Evolutionary conservation across 1,140 invertebrate genomes (phyloP).

Genomic region (Monomorium pharaonis): DNA sequence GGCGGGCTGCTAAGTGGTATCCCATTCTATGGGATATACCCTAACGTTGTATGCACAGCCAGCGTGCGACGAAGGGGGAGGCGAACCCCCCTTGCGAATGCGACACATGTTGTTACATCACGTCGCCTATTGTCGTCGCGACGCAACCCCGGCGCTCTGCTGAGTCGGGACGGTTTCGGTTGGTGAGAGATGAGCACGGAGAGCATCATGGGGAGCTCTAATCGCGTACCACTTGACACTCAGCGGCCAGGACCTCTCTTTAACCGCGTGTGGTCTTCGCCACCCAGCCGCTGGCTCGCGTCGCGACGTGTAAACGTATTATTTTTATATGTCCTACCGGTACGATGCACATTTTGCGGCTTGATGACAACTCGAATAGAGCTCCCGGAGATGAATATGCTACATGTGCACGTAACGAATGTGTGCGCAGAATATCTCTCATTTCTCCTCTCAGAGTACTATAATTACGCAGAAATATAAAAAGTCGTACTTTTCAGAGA

Average conservation of each 20-base stretch:
- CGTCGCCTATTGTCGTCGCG: constrained; percentile 71
- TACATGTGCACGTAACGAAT: not conserved
- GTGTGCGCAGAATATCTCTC: not conserved
- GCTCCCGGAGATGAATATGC: not conserved
- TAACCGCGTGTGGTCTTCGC: constrained; percentile 36
- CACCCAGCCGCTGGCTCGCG: not conserved
- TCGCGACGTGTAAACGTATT: constrained; percentile 67
- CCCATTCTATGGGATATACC: constrained; percentile 72
- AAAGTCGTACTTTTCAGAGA: too few relatives aligned
- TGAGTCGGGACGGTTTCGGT: constrained; percentile 59
- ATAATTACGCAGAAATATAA: not conserved
- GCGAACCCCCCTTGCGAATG: constrained; percentile 70
- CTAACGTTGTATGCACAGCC: constrained; percentile 54
- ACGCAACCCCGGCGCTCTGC: constrained; percentile 50
- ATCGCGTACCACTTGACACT: constrained; percentile 83
- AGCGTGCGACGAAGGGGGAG: constrained; percentile 27
- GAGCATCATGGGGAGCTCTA: constrained; percentile 72
- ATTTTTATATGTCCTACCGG: constrained; percentile 45
- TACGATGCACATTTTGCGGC: not conserved
- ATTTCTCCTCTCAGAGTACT: not conserved
- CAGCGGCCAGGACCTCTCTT: constrained; percentile 62
- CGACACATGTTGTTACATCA: constrained; percentile 85
- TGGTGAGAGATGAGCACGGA: constrained; percentile 61
- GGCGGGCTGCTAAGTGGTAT: constrained; percentile 83
- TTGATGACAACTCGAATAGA: not conserved